These are phyloP conservation scores for Oasisia sp. DNA, from an alignment of 2,888 invertebrate species.

Conservation along the genomic window DNA sequence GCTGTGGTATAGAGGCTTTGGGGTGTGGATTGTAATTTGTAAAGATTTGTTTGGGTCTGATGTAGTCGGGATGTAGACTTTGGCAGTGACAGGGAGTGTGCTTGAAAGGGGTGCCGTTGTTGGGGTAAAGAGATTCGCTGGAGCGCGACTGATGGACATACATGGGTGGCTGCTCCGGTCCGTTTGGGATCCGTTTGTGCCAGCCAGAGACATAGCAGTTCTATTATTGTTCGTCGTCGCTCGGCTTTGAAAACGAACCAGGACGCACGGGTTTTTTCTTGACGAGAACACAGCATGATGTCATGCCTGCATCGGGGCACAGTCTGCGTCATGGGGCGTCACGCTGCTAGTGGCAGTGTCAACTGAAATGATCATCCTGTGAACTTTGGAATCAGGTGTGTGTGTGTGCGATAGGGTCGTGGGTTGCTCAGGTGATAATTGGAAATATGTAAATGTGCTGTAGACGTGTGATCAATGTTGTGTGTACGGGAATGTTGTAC, in stretches of 20 bases:
- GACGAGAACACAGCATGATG: not conserved
- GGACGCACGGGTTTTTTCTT: not conserved
- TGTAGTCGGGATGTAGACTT: not conserved
- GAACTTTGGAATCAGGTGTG: constrained; percentile 12
- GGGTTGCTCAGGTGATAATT: not conserved
- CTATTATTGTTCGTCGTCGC: not conserved
- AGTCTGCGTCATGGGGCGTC: not conserved
- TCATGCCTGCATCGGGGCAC: no score
- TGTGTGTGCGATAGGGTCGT: not conserved
- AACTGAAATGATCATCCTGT: not conserved
- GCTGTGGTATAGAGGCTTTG: not conserved
- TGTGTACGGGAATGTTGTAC: not conserved
- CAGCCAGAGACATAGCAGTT: not conserved
- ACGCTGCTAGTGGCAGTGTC: not conserved
- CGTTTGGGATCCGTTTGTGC: not conserved
- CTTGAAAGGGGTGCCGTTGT: not conserved
- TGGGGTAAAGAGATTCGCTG: not conserved
- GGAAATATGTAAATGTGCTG: not conserved
- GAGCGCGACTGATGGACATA: not conserved
- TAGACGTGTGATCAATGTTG: not conserved
- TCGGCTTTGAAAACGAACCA: not conserved
- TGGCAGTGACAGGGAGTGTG: not conserved
- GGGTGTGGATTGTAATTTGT: not conserved
- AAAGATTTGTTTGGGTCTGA: not conserved
- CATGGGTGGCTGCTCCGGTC: not conserved